Base-by-base conservation (phyloP, 2,888 invertebrate species). In the Monoplex corrugatus region DNA sequence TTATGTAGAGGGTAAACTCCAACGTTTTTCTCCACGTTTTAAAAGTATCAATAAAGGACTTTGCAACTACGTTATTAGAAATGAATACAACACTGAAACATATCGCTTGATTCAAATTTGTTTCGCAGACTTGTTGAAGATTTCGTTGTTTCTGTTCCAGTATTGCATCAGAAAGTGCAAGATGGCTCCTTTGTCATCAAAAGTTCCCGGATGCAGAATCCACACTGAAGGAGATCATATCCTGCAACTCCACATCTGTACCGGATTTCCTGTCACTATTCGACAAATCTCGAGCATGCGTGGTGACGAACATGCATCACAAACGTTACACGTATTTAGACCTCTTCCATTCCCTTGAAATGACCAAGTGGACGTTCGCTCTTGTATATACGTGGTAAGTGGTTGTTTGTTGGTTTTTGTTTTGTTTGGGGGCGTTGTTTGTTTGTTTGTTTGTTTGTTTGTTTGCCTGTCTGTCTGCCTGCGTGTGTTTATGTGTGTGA, bases 171-270 rank as follows among this genome's bases (percentile, higher is more conserved):
- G 94, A 94, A 87, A 94, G 94, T 90, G 91, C 93, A n/a, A 89
- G 94, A 86, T 94, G 94, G 94, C 88, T 94, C 86, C 90, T 93
- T 82, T 93, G 94, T 86, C 91, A 93, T 38, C 93, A 94, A 84
- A 90, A 91, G 78, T 95, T 94, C 87, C 88, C 93, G 0, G 92
- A 93, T 57, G 93, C 94, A 0, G 94, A 94, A 87, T 89, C 90
- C 32, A 92, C 92, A 6, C 91, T 93, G 45, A 91, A 92, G 86
- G 94, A 94, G 83, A 91, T 95, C 45, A 92, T 93, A 2, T 93
- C 95, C 43, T 93, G 93, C 57, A 95, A 95, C 89, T 89, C 93
- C 10, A 88, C 89, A 23, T 89, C 93, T 1, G 93, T 94, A n/a
- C 92, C 93, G 63, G 93, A 94, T 87, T 89, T 94, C 13, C 93